Evolutionary conservation across 2,113 vertebrate species (phyloP).

Genomic region (Charadrius vociferus): DNA sequence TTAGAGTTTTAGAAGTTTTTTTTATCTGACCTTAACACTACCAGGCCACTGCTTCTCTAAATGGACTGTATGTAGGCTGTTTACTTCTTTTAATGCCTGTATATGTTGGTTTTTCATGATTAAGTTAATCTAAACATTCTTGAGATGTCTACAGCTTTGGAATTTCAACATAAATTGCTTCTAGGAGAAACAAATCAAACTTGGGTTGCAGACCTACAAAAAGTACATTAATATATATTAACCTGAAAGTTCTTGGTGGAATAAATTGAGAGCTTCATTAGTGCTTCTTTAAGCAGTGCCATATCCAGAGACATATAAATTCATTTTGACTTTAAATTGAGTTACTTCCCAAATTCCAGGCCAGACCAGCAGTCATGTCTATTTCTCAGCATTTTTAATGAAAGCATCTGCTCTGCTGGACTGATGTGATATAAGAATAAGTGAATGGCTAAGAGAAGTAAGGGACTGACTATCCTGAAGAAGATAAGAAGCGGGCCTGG

Average conservation of each 20-base stretch:
- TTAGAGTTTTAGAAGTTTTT: not conserved
- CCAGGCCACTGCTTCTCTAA: constrained; percentile 11
- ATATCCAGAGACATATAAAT: constrained; percentile 60
- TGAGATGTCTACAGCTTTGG: constrained; percentile 50
- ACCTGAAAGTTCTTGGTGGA: constrained; percentile 55
- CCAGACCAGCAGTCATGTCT: constrained; percentile 47
- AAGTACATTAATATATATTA: constrained; percentile 64
- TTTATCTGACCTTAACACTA: not conserved
- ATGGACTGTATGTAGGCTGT: not conserved
- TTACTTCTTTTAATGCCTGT: constrained; percentile 42
- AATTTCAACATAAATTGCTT: constrained; percentile 72
- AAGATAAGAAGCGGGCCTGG: not conserved
- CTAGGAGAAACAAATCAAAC: constrained; percentile 67
- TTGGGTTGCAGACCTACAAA: not conserved
- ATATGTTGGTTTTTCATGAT: constrained; percentile 16
- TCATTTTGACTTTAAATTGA: constrained; percentile 69
- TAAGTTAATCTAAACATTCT: constrained; percentile 61
- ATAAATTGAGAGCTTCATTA: constrained; percentile 57
- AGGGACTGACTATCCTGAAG: not conserved
- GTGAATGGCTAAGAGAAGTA: not conserved
- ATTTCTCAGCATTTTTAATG: constrained; percentile 68
- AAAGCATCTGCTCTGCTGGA: constrained; percentile 56
- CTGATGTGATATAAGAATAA: not conserved
- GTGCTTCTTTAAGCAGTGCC: constrained; percentile 60
- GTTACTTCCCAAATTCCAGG: constrained; percentile 52